A percentile compares a stretch with the other conserved stretches of the same genome.
Evolutionary conservation across 2,797 vertebrate species (phyloP).

Genomic region (Tokudaia tokunoshimensis): DNA sequence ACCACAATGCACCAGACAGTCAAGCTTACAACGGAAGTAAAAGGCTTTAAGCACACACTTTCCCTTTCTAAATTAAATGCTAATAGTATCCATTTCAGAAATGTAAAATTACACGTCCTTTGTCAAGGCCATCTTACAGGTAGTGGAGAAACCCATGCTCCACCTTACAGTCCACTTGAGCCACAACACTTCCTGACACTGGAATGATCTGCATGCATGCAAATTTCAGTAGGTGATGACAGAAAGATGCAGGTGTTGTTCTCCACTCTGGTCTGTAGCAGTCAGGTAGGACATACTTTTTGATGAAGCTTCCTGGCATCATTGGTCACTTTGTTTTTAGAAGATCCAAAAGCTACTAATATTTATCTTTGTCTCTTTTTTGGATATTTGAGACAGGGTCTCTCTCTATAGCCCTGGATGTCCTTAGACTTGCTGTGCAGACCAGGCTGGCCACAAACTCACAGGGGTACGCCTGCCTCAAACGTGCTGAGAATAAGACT

Average conservation of each 20-base stretch:
- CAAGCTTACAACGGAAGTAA: neutral
- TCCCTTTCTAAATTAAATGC: slow-evolving; percentile 39
- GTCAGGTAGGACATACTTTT: neutral
- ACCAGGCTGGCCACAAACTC: neutral
- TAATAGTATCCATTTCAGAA: slow-evolving; percentile 23
- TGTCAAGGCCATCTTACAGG: neutral
- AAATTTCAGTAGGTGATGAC: neutral
- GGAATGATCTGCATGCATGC: neutral
- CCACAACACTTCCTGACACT: slow-evolving; percentile 27
- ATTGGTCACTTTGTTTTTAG: neutral
- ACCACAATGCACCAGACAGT: slow-evolving; percentile 27
- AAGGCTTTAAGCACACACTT: slow-evolving; percentile 37
- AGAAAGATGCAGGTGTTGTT: neutral
- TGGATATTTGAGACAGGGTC: neutral
- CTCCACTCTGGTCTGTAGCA: neutral
- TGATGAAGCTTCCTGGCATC: neutral
- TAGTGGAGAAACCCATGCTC: neutral
- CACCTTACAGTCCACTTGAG: neutral
- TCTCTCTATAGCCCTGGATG: neutral
- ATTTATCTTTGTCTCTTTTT: neutral
- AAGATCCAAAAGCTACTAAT: neutral
- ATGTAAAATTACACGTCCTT: slow-evolving; percentile 7
- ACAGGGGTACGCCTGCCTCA: neutral
- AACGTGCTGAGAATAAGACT: too few species aligned
- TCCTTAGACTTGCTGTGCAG: neutral